phyloP scores from a whole-genome alignment of 2,797 vertebrate species.

The Hephaestus fuliginosus region DNA sequence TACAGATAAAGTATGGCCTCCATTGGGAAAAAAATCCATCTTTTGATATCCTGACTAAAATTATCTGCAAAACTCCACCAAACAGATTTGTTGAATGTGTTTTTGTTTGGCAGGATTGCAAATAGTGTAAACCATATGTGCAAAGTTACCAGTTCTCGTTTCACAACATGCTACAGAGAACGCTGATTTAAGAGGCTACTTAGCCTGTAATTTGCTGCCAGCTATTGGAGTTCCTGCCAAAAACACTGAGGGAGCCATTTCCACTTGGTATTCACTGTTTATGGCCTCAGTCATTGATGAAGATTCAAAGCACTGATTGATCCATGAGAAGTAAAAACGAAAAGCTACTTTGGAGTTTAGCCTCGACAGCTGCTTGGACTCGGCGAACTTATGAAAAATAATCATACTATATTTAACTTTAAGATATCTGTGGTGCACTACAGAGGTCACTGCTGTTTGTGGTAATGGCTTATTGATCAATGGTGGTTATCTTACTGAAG shows the following conservation, averaged over 20 bases:
- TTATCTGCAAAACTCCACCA: not conserved
- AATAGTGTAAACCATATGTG: slow-evolving; percentile 16
- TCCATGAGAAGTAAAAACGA: slow-evolving; percentile 33
- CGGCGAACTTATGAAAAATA: not conserved
- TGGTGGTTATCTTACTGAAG: slow-evolving; percentile 58
- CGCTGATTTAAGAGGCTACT: slow-evolving; percentile 33
- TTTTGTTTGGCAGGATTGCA: not conserved
- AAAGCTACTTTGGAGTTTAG: slow-evolving; percentile 30
- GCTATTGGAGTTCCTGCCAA: slow-evolving; percentile 52
- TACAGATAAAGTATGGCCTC: not conserved
- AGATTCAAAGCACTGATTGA: slow-evolving; percentile 62
- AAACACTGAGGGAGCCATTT: slow-evolving; percentile 45
- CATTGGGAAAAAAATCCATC: not conserved
- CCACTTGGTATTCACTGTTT: slow-evolving; percentile 60
- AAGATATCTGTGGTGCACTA: slow-evolving; percentile 18
- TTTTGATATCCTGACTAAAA: not conserved
- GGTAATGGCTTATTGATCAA: slow-evolving; percentile 76
- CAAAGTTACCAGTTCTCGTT: slow-evolving; percentile 31
- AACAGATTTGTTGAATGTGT: not conserved
- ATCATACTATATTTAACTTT: slow-evolving; percentile 44
- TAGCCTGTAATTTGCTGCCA: slow-evolving; percentile 59
- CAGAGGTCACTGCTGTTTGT: slow-evolving; percentile 49
- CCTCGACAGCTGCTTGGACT: slow-evolving; percentile 13
- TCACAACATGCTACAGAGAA: slow-evolving; percentile 38
- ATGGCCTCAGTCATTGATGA: slow-evolving; percentile 51